Evolutionary conservation across 1,140 invertebrate genomes (phyloP).

Genomic region (Drosophila pachea): DNA sequence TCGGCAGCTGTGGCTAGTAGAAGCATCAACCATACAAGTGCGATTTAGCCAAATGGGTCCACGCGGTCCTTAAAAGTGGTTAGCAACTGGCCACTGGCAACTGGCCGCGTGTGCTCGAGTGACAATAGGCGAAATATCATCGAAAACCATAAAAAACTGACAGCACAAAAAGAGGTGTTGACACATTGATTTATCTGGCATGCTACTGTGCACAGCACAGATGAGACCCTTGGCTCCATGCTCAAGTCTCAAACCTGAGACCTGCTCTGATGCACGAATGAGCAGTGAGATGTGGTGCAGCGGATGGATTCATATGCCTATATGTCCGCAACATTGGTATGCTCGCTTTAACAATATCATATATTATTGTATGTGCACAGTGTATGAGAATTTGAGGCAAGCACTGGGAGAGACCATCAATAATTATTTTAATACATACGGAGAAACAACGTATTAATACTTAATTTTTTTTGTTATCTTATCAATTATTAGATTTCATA

Average conservation of each 20-base stretch:
- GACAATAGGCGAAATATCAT: constrained; percentile 79
- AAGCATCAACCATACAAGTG: constrained; percentile 20
- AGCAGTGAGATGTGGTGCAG: not conserved
- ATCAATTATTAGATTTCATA: no score
- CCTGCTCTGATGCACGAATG: constrained; percentile 16
- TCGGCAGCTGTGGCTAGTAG: constrained; percentile 35
- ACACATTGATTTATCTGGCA: constrained; percentile 79
- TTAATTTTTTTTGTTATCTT: no score
- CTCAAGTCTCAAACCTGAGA: constrained; percentile 7
- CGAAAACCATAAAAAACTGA: constrained; percentile 78
- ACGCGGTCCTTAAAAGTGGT: constrained; percentile 46
- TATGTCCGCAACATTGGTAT: constrained; percentile 24
- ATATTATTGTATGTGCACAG: constrained; percentile 44
- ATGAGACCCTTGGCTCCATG: constrained; percentile 44
- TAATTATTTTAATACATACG: no score
- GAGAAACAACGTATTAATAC: no score
- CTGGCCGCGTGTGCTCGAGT: constrained; percentile 55
- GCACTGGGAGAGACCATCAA: constrained; percentile 5
- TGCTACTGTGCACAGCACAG: constrained; percentile 77
- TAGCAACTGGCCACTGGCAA: constrained; percentile 39
- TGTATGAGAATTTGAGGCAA: constrained; percentile 25
- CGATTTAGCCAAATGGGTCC: constrained; percentile 72
- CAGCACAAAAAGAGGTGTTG: constrained; percentile 79
- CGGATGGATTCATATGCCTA: constrained; percentile 48
- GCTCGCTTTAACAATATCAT: constrained; percentile 67